phyloP scores from a whole-genome alignment of 2,888 invertebrate genomes.

The Tortrix viridana region DNA sequence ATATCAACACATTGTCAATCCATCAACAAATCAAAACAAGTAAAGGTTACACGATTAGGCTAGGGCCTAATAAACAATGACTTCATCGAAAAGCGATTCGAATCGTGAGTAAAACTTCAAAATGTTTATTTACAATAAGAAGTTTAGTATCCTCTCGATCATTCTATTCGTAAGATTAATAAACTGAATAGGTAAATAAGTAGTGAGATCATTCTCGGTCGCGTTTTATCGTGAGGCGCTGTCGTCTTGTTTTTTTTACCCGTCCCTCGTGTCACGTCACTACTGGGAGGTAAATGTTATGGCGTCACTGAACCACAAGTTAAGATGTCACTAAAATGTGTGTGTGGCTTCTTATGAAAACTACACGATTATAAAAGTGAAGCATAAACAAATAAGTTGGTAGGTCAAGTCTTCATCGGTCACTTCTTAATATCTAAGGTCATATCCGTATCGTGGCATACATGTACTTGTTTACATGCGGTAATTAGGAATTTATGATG shows the following conservation, averaged over 20 bases:
- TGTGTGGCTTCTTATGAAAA: constrained; percentile 50
- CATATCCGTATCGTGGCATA: constrained; percentile 12
- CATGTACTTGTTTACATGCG: constrained; percentile 25
- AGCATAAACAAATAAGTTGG: constrained; percentile 12
- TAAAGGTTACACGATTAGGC: constrained; percentile 27
- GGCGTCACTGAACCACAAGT: constrained; percentile 44
- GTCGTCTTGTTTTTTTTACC: constrained; percentile 20
- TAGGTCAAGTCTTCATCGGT: constrained; percentile 7
- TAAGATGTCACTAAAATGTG: constrained; percentile 22
- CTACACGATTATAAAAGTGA: constrained; percentile 56
- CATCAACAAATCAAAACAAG: constrained; percentile 31
- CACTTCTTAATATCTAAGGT: constrained; percentile 2
- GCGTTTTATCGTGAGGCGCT: constrained; percentile 22
- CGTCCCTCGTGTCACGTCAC: constrained; percentile 28
- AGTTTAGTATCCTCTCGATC: constrained; percentile 11
- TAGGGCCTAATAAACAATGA: constrained; percentile 29
- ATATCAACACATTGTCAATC: constrained; percentile 34
- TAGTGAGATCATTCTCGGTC: constrained; percentile 25
- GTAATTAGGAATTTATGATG: constrained; percentile 10
- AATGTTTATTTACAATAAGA: constrained; percentile 12
- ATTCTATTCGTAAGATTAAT: constrained; percentile 9
- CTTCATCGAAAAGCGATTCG: constrained; percentile 24
- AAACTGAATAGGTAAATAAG: constrained; percentile 25
- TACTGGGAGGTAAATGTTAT: constrained; percentile 3
- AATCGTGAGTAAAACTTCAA: constrained; percentile 22